Conservation (phyloP, 2,888 invertebrate species). For the Cantharis rustica region DNA sequence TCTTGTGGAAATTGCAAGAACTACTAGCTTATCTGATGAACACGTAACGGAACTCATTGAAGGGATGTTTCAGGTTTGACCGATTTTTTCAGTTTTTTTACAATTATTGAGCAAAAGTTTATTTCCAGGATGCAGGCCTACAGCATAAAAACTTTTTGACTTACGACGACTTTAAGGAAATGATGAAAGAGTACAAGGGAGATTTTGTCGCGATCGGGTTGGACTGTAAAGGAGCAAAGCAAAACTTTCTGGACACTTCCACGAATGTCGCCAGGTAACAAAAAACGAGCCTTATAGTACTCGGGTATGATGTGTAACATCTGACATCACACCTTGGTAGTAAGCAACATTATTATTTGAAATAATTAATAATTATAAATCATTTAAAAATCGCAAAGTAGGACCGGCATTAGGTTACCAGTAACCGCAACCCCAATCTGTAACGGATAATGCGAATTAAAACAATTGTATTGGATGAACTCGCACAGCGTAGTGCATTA, state of each 20-base stretch:
- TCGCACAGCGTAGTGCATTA: too few relatives aligned
- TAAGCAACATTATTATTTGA: too few relatives aligned
- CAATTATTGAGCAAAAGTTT: not conserved
- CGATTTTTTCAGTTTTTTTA: not conserved
- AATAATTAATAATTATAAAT: too few relatives aligned
- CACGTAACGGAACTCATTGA: conserved; percentile 92
- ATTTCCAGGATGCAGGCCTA: conserved; percentile 78
- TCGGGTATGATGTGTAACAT: too few relatives aligned
- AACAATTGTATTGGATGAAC: too few relatives aligned
- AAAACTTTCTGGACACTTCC: conserved; percentile 92
- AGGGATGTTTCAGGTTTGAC: conserved; percentile 84
- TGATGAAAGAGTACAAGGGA: conserved; percentile 97
- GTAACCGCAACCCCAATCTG: too few relatives aligned
- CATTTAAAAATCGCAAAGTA: too few relatives aligned
- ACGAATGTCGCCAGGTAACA: conserved; percentile 86
- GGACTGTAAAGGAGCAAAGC: conserved; percentile 94
- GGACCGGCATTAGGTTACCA: too few relatives aligned
- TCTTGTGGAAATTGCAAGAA: conserved; percentile 89
- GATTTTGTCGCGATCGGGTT: conserved; percentile 93
- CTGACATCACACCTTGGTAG: too few relatives aligned
- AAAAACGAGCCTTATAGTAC: too few relatives aligned
- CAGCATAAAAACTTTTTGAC: conserved; percentile 89
- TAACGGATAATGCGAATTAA: too few relatives aligned
- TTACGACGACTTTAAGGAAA: conserved; percentile 88
- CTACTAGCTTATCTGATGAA: conserved; percentile 86